A percentile compares a stretch with the other conserved stretches of the same genome.
Evolutionary conservation across 1,140 invertebrate genomes (phyloP).

Genomic region (Plectrocnemia conspersa): DNA sequence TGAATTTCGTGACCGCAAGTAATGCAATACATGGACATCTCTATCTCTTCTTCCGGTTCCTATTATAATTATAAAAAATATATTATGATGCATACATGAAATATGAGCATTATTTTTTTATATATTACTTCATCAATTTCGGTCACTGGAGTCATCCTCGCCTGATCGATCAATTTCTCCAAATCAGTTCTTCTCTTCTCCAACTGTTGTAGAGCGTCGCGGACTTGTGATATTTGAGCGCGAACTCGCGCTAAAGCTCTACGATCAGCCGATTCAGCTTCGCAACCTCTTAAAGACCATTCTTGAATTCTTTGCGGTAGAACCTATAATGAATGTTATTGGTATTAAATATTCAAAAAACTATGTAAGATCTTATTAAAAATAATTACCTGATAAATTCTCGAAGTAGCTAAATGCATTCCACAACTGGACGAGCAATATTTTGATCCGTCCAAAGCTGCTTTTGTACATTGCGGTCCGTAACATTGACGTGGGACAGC

Average conservation of each 20-base stretch:
- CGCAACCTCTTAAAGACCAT: constrained; percentile 84
- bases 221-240: constrained; percentile 69
- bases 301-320: constrained; percentile 91
- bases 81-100: constrained; percentile 6
- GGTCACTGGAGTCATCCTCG: constrained; percentile 52
- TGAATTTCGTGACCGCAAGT: constrained; percentile 94
- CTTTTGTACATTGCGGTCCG: constrained; percentile 79
- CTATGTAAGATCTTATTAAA: not conserved
- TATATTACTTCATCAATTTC: constrained; percentile 26
- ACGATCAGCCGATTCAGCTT: constrained; percentile 83
- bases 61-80: constrained; percentile 12
- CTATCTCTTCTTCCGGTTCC: constrained; percentile 65
- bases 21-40: constrained; percentile 90
- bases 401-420: constrained; percentile 78
- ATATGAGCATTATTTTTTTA: too few species aligned
- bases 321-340: constrained; percentile 51
- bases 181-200: constrained; percentile 73
- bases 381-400: constrained; percentile 69
- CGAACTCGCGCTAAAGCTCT: constrained; percentile 78
- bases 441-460: constrained; percentile 79
- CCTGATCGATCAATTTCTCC: constrained; percentile 75
- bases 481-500: constrained; percentile 74
- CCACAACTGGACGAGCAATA: constrained; percentile 96
- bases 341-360: constrained; percentile 1
- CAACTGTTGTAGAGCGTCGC: constrained; percentile 69